A percentile compares a stretch with the other conserved stretches of the same genome.
phyloP scores from a whole-genome alignment of 2,888 invertebrate species.

The Ophion slaviceki region DNA sequence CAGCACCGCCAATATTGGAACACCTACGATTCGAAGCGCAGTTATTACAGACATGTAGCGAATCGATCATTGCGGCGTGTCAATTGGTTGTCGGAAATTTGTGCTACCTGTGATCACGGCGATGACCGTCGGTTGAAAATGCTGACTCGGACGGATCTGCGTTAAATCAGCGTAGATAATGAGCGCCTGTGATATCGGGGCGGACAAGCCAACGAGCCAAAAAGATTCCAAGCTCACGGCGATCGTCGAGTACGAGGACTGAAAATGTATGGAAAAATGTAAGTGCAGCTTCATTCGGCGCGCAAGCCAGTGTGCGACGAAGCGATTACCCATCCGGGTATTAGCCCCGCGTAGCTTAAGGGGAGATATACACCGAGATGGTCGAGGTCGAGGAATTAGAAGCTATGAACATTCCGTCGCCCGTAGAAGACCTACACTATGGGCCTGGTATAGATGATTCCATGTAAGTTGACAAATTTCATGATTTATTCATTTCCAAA shows the following conservation, averaged over 20 bases:
- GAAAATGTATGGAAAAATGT: slow-evolving; percentile 72
- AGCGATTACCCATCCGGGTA: background rate
- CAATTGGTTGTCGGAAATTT: background rate
- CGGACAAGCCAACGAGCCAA: slow-evolving; percentile 88
- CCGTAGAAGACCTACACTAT: too few species aligned
- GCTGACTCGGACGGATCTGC: slow-evolving; percentile 84
- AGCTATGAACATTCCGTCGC: too few species aligned
- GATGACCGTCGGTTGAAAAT: slow-evolving; percentile 87
- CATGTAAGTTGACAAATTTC: too few species aligned
- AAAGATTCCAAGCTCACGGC: slow-evolving; percentile 87
- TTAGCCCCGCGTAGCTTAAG: too few species aligned
- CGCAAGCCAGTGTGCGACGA: background rate
- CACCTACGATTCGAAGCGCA: slow-evolving; percentile 83
- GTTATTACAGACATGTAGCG: background rate
- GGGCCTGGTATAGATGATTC: too few species aligned
- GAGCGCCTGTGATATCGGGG: slow-evolving; percentile 89
- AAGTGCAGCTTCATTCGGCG: background rate
- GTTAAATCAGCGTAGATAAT: slow-evolving; percentile 89
- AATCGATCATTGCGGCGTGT: background rate
- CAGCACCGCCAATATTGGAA: slow-evolving; percentile 88
- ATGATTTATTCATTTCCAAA: too few species aligned
- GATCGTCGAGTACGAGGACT: slow-evolving; percentile 87
- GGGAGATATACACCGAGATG: too few species aligned
- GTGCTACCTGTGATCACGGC: slow-evolving; percentile 87
- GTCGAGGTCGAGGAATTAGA: too few species aligned